Evolutionary conservation across 1,140 invertebrate genomes (phyloP), one percentile per base, ranked within the genome.

Genomic region (Aethina tumida): DNA sequence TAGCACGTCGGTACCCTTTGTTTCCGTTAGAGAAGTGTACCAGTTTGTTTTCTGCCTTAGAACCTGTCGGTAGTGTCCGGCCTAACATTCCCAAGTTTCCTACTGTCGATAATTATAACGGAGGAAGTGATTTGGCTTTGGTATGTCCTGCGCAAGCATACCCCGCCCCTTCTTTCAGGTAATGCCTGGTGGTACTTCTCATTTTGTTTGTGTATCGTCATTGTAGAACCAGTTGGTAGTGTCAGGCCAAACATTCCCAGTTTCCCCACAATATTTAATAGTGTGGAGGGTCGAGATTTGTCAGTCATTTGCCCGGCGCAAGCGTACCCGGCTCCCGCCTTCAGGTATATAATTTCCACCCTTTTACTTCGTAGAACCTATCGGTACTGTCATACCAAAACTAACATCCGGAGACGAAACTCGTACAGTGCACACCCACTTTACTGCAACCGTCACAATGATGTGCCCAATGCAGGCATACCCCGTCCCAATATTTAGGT

Each of bases 311-410:
- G 75, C 58, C 72, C 70, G 26, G 76, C 75, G 34, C 78, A 81
- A 56, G 75, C 73, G 12, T 80, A 67, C 63, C 78, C 78, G 21
- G 68, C 73, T 46, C 77, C 77, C 45, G 41, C 66, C 37, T 78
- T 73, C 70, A 75, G 76, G 77, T 81, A 74, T n/a, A n/a, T n/a
- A n/a, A n/a, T n/a, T n/a, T n/a, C n/a, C n/a, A n/a, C n/a, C n/a
- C n/a, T n/a, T n/a, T n/a, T 37, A 10, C 43, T 32, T 35, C 54
- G 14, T 64, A 86, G 84, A 87, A 52, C 83, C 83, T 14, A 71
- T 86, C 46, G 77, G 77, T 58, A 75, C 75, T 50, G 81, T 81
- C 39, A 70, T 75, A 26, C 84, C 84, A 17, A 81, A 81, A 63
- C 73, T 88, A 58, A 79, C 79, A 27, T 75, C 76, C 45, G 76